These are phyloP conservation scores for Fulica atra DNA, from an alignment of 2,113 vertebrate genomes.

Conservation along the genomic window DNA sequence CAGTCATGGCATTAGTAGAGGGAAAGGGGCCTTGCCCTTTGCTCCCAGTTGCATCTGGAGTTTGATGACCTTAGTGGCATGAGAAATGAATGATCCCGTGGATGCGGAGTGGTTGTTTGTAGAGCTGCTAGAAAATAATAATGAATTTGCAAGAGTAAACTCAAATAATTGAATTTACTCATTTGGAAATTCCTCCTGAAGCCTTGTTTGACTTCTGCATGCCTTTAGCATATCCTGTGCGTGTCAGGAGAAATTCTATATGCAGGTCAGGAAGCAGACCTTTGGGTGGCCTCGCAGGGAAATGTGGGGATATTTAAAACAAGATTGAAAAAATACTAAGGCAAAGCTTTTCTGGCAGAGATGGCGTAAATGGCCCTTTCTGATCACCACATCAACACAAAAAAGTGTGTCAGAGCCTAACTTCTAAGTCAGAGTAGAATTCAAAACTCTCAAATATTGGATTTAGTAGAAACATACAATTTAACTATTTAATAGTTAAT, in stretches of 20 bases:
- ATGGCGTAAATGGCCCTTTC: not conserved
- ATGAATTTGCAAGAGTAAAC: not conserved
- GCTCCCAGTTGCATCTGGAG: not conserved
- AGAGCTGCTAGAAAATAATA: not conserved
- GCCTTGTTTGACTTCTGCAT: not conserved
- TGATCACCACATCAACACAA: not conserved
- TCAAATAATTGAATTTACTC: not conserved
- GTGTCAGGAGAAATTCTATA: not conserved
- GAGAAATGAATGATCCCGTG: not conserved
- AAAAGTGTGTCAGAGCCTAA: not conserved
- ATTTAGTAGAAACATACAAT: not conserved
- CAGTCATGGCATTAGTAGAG: not conserved
- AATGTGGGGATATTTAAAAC: not conserved
- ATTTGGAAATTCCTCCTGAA: conserved; percentile 14
- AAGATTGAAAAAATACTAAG: not conserved
- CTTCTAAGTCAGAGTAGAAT: not conserved
- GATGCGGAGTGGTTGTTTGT: not conserved
- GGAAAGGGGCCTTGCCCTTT: not conserved
- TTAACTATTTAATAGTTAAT: not conserved
- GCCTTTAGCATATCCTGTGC: not conserved
- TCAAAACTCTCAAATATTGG: not conserved
- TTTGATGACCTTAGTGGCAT: not conserved
- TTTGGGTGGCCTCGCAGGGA: not conserved
- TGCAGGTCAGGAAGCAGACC: conserved; percentile 1
- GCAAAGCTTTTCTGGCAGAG: not conserved